Base-by-base conservation (phyloP, 2,888 invertebrate genomes). In the Koerneria pararmatus region DNA sequence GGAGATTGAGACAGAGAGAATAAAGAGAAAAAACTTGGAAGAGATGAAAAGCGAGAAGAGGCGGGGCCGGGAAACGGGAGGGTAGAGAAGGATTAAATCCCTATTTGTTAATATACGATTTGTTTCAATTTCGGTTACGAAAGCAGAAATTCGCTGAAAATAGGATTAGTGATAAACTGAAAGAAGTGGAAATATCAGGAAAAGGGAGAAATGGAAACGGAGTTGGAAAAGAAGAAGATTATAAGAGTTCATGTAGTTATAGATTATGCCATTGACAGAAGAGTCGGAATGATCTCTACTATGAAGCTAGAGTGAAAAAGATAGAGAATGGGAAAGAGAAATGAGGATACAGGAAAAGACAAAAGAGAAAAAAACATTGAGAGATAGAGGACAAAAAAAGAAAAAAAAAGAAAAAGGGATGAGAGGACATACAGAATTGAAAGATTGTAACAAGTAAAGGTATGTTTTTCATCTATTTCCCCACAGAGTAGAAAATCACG, bases 241-340 rank as follows among this genome's bases (percentile, higher is more conserved):
- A n/a, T n/a, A n/a, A n/a, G n/a, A n/a, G n/a, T n/a, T n/a, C n/a
- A n/a, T n/a, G n/a, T n/a, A n/a, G n/a, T n/a, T n/a, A n/a, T n/a
- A n/a, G n/a, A n/a, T n/a, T n/a, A n/a, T n/a, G n/a, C n/a, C n/a
- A n/a, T n/a, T n/a, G n/a, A n/a, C n/a, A n/a, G n/a, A n/a, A n/a
- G n/a, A n/a, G n/a, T n/a, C n/a, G n/a, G n/a, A n/a, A n/a, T n/a
- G n/a, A n/a, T n/a, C n/a, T n/a, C n/a, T n/a, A n/a, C n/a, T n/a
- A n/a, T 56, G 34, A 56, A 35, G 56, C 56, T 56, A 35, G 32
- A 32, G 22, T 56, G 32, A 29, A 22, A 32, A 54, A 5, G 27
- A 51, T 24, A 35, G 56, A 56, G 34, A 56, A 56, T 56, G 56
- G 56, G 19, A 27, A 3, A n/a, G 54, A n/a, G 8, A 56, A 19